Base-by-base conservation (phyloP, 2,113 vertebrate genomes). In the Gnathonemus longibarbis region DNA sequence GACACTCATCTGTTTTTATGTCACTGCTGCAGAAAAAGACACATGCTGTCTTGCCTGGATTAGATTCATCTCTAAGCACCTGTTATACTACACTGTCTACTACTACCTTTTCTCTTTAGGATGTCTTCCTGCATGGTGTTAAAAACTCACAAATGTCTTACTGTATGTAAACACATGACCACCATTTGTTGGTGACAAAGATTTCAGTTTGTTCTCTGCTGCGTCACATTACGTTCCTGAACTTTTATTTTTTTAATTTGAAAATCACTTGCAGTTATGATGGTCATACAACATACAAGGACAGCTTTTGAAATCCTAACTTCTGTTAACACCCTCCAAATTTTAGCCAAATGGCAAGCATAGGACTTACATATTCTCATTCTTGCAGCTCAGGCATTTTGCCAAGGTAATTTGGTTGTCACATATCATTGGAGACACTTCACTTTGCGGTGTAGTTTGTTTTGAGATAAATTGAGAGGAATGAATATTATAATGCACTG, bases 381-480 rank as follows among this genome's bases (percentile, higher is more conserved):
- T 77, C 27, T 77, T 77, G 31, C 70, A 39, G 4, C 27, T 74
- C 8, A 74, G 66, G 31, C 66, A 5, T 31, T 35, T 27, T 74
- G 66, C 10, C 31, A 77, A 39, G 70, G 31, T 77, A 77, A 77
- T 77, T 39, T 9, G 31, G 70, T 11, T 39, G 70, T 77, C 70
- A 77, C 70, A 39, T 77, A 31, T 77, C 6, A 24, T 19, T 77
- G 70, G 70, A 77, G 70, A 11, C 70, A 42, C 31, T 42, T 19
- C 74, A 39, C 74, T 80, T 80, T 42, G 31, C 74, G 19, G 17
- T 80, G 74, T 80, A 80, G 35, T 80, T 80, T 80, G 35, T 80
- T 80, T 80, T 80, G 13, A 80, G 74, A 80, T 80, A 80, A 80
- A 80, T 80, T 80, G 74, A 80, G 13, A 80, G 74, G 74, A 80